Evolutionary conservation across 2,888 invertebrate genomes (phyloP), one percentile per base, ranked within the genome.

Genomic region (Stomorhina lunata): DNA sequence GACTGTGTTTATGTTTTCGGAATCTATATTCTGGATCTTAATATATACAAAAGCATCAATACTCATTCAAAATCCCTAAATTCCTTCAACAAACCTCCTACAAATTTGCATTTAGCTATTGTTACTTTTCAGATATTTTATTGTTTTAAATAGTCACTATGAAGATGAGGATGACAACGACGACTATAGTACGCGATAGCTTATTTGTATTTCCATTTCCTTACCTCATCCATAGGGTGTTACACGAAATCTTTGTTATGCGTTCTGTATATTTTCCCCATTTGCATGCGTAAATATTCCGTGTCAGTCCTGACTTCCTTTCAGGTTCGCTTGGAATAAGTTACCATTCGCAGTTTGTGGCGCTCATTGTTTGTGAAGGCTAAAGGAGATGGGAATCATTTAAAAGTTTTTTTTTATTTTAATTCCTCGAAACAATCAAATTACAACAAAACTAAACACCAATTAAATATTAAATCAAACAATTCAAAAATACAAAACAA

Each of bases 401-500:
- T 63, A 45, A 73, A 77, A 68, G 22, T 71, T 76, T 66, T 32
- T 43, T 32, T 71, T 59, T n/a, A n/a, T n/a, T n/a, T n/a, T n/a
- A n/a, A n/a, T 48, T 27, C 9, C 7, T 37, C 20, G 10, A 17
- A 81, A 78, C 77, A 81, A 81, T 68, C 25, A 61, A 81, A 81
- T 73, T 78, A 73, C 66, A 79, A 75, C 63, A 82, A n/a, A n/a
- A 79, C 78, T 75, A 82, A 82, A 79, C 75, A 79, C 65, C 75
- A 82, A 82, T 82, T 81, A 81, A 77, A 77, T 81, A 81, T 66
- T 71, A 71, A 82, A 75, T 78, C 40, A 79, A 65, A 75, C 68
- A 79, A 75, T 57, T 65, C 25, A 50, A 43, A 61, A 59, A 76
- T 17, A 61, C 20, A 69, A 65, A 68, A 20, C 25, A 45, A 43